These are phyloP conservation scores for Catocala sponsa DNA, from an alignment of 2,888 invertebrate genomes.

Conservation along the genomic window DNA sequence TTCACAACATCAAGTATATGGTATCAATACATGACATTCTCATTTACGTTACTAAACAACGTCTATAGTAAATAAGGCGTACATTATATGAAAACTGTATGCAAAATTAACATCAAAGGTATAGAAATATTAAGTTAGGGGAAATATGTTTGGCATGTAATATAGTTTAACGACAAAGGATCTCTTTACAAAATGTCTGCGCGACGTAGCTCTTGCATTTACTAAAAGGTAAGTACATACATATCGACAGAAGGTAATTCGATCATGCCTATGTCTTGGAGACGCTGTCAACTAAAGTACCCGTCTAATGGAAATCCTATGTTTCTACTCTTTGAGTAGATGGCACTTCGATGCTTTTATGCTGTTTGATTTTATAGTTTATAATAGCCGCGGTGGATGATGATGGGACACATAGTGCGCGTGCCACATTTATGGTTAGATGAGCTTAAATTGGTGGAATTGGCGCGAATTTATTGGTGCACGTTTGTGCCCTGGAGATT, in stretches of 20 bases:
- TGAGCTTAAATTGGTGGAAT: too few species aligned
- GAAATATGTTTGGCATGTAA: constrained; percentile 22
- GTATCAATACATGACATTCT: too few species aligned
- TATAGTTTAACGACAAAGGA: constrained; percentile 23
- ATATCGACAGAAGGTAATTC: constrained; percentile 66
- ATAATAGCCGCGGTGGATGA: neutral
- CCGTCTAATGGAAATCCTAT: constrained; percentile 82
- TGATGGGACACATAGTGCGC: too few species aligned
- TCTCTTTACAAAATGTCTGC: constrained; percentile 22
- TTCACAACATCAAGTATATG: too few species aligned
- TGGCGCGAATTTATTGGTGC: too few species aligned
- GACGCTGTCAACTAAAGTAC: constrained; percentile 76
- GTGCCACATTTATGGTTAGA: too few species aligned
- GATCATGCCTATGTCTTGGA: constrained; percentile 71
- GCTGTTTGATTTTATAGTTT: constrained; percentile 34
- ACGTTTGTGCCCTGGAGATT: too few species aligned
- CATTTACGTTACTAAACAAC: neutral
- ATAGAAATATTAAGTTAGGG: constrained; percentile 4
- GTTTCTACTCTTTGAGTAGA: constrained; percentile 68
- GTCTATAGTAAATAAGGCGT: neutral
- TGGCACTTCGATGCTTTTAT: constrained; percentile 56
- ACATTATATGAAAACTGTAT: constrained; percentile 1
- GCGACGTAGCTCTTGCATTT: constrained; percentile 31
- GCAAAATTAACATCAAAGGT: constrained; percentile 12
- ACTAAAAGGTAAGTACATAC: constrained; percentile 49